Base-by-base conservation (phyloP, 2,888 invertebrate genomes). In the Serrognathus titanus region DNA sequence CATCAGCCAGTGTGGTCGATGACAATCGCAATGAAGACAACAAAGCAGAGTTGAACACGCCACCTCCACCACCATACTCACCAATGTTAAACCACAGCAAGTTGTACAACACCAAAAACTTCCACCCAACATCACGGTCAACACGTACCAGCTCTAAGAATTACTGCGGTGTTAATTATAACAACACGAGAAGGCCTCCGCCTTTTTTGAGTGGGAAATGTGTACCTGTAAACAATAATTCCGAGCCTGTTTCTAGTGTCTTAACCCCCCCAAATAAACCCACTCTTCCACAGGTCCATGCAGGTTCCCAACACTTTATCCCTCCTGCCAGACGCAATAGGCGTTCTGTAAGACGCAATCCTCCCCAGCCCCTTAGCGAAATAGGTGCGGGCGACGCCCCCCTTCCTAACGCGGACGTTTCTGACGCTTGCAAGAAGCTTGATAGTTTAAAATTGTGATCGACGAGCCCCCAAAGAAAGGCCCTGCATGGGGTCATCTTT, bases 341-440 rank as follows among this genome's bases (percentile, higher is more conserved):
- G 37, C 55, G 64, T 9, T 59, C 59, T 41, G 61, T 55, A 53
- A 64, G 58, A 48, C 45, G 57, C 12, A 55, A 61, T 35, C 59
- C 54, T 8, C 51, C 61, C n/a, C 60, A 65, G 13, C 63, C 56
- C 36, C 53, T 69, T 49, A 69, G 65, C 63, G 77, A 77, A 59
- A 75, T 76, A 43, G 78, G 77, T 9, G 77, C 77, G 9, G 77
- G 77, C 8, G 77, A 78, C 54, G 77, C 76, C 10, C 76, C 77
- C 10, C 63, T 74, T 39, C 72, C 73, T 48, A 55, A 57, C 39
- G 58, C 63, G 11, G 66, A 68, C 47, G 69, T 68, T 51, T 60
- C 61, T 50, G 72, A 71, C 47, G 68, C 69, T 40, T 72, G 73
- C 61, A 74, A 71, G 67, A 76, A 76, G 63, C 59, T 77, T 57